phyloP scores from a whole-genome alignment of 2,113 vertebrate genomes.

The Oncorhynchus gorbuscha region DNA sequence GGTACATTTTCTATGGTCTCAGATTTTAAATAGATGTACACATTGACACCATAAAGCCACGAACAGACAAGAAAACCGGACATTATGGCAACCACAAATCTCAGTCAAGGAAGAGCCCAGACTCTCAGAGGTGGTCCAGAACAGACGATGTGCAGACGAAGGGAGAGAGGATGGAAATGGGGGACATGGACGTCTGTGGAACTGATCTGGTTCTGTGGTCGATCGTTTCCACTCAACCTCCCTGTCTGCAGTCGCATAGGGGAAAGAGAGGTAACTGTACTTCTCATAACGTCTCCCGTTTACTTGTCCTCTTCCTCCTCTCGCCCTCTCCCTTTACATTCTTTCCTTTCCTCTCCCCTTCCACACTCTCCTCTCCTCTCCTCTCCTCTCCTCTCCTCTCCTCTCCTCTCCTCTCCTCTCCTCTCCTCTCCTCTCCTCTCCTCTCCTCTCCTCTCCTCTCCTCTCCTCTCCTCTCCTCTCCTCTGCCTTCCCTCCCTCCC shows the following conservation, averaged over 20 bases:
- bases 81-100: not conserved
- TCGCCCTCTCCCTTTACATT: not conserved
- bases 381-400: not conserved
- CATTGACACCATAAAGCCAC: not conserved
- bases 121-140: conserved; percentile 28
- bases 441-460: not conserved
- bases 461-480: not conserved
- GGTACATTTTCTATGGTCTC: not conserved
- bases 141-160: conserved; percentile 3
- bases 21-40: conserved; percentile 9
- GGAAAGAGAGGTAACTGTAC: not conserved
- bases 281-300: not conserved
- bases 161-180: conserved; percentile 10
- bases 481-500: not conserved
- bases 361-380: no score
- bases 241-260: conserved; percentile 10
- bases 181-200: conserved; percentile 27
- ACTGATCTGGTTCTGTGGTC: conserved; percentile 33
- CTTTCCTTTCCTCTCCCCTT: not conserved
- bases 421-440: not conserved
- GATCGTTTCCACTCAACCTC: conserved; percentile 17
- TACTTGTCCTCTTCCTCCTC: not conserved
- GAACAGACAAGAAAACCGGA: not conserved
- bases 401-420: not conserved
- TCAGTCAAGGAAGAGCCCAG: conserved; percentile 6